Base-by-base conservation (phyloP, 2,113 vertebrate species). In the Cephalopterus ornatus region DNA sequence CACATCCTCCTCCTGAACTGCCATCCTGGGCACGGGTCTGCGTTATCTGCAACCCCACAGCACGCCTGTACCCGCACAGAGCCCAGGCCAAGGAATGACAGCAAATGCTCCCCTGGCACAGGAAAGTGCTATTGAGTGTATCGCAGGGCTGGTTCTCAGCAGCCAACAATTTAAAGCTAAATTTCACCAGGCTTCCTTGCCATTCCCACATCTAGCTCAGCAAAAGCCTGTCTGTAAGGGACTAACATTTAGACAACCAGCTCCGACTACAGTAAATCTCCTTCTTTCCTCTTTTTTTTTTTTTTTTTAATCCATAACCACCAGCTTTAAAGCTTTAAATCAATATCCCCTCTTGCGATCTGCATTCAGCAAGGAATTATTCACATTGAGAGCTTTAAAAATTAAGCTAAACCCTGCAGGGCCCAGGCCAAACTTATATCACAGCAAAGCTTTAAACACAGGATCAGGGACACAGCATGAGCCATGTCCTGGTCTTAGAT, bases 241-340 rank as follows among this genome's bases (percentile, higher is more conserved):
- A 88, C 75, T 95, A 96, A 97, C 70, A 96, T 85, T 91, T 85
- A 94, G 95, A 73, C 93, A 92, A 88, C 86, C 76, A 78, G 86
- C 80, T 89, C 94, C 89, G 88, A 93, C 85, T 93, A 82, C 78
- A 95, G 91, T 93, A 97, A 97, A 97, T 96, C 88, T 95, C 89
- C 78, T 85, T 66, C 77, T 67, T 89, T 74, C 76, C 59, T 44
- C 4, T 65, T 66, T 35, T 71, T 71, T 75, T 65, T 62, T 97
- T 92, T 85, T 83, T 66, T 92, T 84, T 86, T 19, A 97, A 96
- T 97, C 96, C 96, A 85, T 92, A 97, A 96, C 95, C 91, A 95
- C 85, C 89, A 94, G 95, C 95, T 97, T 96, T 97, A 97, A 97
- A 95, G 94, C 94, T 96, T 96, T 97, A 97, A 97, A 97, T 97